A percentile compares a stretch with the other conserved stretches of the same genome.
Evolutionary conservation across 2,113 vertebrate species (phyloP).

Genomic region (Leptobrachium leishanense): DNA sequence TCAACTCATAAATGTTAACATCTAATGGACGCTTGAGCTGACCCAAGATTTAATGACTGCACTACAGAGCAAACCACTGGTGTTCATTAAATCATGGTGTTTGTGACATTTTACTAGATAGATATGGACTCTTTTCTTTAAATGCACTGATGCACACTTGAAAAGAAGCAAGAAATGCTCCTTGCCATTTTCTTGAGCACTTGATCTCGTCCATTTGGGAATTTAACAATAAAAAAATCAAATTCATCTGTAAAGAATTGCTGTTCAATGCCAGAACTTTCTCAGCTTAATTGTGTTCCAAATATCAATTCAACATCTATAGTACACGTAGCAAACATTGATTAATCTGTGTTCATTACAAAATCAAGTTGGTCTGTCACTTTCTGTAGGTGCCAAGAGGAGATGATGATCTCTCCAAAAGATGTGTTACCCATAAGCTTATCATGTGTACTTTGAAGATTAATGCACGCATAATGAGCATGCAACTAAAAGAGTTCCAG

Average conservation of each 20-base stretch:
- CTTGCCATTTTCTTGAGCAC: too few species aligned
- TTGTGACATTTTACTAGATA: too few species aligned
- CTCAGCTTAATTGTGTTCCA: neutral
- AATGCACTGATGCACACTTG: neutral
- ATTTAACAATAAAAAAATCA: neutral
- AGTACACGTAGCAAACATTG: neutral
- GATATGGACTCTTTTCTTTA: neutral
- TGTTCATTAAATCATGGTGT: too few species aligned
- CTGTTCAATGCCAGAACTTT: neutral
- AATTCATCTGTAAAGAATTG: neutral
- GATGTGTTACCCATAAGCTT: too few species aligned
- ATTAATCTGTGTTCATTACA: neutral
- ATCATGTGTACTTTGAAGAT: neutral
- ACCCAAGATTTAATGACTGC: too few species aligned
- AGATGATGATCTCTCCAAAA: neutral
- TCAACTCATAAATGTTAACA: too few species aligned
- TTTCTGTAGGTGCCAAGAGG: neutral
- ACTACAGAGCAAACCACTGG: too few species aligned
- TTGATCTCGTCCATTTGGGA: too few species aligned
- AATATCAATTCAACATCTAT: neutral
- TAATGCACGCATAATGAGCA: neutral
- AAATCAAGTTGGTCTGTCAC: neutral
- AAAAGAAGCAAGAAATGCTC: neutral
- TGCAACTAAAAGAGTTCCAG: neutral
- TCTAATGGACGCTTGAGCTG: too few species aligned